Conservation (phyloP, 2,797 vertebrate genomes). For the Dicrostonyx torquatus region DNA sequence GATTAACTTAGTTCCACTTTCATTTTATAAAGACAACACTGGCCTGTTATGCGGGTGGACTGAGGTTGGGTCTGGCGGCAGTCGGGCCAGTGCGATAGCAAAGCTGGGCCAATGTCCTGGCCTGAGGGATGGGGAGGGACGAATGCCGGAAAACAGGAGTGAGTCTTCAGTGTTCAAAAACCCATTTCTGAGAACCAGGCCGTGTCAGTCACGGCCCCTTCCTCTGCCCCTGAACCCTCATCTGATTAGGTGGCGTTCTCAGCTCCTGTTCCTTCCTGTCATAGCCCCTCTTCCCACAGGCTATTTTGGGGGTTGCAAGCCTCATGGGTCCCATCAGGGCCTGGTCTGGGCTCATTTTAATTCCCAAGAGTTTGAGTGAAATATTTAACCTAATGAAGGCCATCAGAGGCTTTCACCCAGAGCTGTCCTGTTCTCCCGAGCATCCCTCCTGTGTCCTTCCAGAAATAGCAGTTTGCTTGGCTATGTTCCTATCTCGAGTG, state of each 20-base stretch:
- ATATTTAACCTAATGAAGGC: conserved; percentile 9
- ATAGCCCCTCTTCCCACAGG: conserved; percentile 28
- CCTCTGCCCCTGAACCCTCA: background rate
- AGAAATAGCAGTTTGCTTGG: conserved; percentile 55
- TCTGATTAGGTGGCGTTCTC: background rate
- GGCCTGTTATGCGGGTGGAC: background rate
- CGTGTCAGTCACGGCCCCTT: background rate
- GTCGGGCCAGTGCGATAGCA: background rate
- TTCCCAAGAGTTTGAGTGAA: conserved; percentile 38
- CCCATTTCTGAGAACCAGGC: background rate
- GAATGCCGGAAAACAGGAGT: background rate
- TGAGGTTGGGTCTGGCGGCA: background rate
- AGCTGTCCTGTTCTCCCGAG: background rate
- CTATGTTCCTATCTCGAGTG: conserved; percentile 28
- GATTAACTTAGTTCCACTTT: conserved; percentile 58
- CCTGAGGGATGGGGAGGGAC: background rate
- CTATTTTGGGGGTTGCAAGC: conserved; percentile 60
- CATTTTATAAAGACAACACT: conserved; percentile 41
- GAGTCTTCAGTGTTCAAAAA: background rate
- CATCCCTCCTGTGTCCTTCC: background rate
- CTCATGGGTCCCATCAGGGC: conserved; percentile 18
- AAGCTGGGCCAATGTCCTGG: background rate
- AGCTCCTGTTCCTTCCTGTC: conserved; percentile 13
- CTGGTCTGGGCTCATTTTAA: conserved; percentile 33
- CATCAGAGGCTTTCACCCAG: background rate